Percentiles rank a stretch among this genome's conserved stretches.
Conservation (phyloP, 64 coral and sea anemone genomes). For the Astreopora myriophthalma region DNA sequence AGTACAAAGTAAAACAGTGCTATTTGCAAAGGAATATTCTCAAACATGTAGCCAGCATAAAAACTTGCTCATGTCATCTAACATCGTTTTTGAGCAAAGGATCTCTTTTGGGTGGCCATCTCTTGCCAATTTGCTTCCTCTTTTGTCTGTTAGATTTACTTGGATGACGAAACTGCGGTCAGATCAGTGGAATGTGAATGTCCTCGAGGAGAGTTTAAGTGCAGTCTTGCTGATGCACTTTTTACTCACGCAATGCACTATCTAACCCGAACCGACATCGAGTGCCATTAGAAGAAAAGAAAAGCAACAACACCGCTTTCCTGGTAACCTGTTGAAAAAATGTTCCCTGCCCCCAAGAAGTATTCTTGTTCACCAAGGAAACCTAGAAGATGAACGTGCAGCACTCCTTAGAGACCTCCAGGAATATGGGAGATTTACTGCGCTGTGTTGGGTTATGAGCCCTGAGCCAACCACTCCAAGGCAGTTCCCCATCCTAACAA, state of each 20-base stretch:
- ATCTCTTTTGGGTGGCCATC: no score
- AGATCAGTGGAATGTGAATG: neutral
- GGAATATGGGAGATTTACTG: no score
- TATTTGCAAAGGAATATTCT: no score
- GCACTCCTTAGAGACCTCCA: no score
- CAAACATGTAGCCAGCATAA: no score
- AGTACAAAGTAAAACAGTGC: no score
- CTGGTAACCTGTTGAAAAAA: neutral
- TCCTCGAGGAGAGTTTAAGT: no score
- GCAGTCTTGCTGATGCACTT: neutral
- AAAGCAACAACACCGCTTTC: neutral
- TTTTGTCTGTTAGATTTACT: neutral
- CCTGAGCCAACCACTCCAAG: no score
- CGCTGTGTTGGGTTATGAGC: no score
- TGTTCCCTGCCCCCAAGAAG: neutral
- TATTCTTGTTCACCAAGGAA: no score
- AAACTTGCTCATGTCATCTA: neutral
- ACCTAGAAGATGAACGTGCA: no score
- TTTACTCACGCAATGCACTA: constrained; percentile 14
- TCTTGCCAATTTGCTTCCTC: neutral
- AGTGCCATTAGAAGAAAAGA: constrained; percentile 10
- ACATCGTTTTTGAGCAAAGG: neutral
- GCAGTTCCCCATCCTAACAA: no score
- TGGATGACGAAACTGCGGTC: neutral
- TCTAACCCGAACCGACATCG: neutral